Conservation (phyloP, 2,113 vertebrate genomes). For the Bubo bubo region DNA sequence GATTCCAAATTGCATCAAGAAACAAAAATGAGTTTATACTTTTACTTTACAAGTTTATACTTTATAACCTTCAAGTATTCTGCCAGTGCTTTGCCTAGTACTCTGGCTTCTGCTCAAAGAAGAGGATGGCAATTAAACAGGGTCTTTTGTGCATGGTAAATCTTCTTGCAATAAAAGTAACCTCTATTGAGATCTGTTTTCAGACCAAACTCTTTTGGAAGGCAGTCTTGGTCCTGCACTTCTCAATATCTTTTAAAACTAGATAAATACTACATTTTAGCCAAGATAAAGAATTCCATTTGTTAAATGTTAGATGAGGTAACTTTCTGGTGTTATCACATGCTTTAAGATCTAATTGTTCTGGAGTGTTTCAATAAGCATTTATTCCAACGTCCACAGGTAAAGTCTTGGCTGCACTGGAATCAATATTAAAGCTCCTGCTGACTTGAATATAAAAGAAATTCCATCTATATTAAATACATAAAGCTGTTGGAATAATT, state of each 20-base stretch:
- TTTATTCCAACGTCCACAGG: conserved; percentile 14
- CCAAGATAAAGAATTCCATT: conserved; percentile 52
- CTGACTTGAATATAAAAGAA: background rate
- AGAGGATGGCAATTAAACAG: conserved; percentile 1
- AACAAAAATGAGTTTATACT: conserved; percentile 17
- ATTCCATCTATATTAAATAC: background rate
- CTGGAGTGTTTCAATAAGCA: background rate
- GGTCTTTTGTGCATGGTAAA: background rate
- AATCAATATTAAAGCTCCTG: background rate
- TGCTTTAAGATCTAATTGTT: background rate
- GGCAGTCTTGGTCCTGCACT: background rate
- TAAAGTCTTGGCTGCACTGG: background rate
- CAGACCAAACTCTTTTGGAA: conserved; percentile 30
- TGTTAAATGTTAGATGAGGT: conserved; percentile 18
- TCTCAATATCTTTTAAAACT: background rate
- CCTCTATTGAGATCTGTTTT: conserved; percentile 2
- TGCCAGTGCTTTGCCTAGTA: background rate
- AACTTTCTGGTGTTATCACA: conserved; percentile 13
- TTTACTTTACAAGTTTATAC: background rate
- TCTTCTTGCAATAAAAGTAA: conserved; percentile 9
- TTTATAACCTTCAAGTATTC: background rate
- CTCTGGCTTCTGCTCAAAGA: conserved; percentile 32
- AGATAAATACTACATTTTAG: conserved; percentile 12
- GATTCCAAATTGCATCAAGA: conserved; percentile 18
- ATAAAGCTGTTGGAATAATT: background rate